Base-by-base conservation (phyloP, 2,797 vertebrate species). In the Cercopithecus hamlyni region DNA sequence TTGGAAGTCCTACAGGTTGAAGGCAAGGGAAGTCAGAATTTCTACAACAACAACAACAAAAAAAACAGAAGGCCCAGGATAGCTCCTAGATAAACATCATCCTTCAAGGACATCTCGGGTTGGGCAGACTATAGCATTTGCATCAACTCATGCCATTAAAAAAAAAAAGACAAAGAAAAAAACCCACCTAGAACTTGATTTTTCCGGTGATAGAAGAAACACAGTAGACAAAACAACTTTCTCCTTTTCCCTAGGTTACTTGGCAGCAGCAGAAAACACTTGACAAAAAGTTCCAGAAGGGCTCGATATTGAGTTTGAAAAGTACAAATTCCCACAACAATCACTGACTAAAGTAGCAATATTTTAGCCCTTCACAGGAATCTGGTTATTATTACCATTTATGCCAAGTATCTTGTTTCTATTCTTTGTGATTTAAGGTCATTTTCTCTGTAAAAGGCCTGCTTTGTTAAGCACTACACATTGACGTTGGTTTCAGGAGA, bases 391-490 rank as follows among this genome's bases (percentile, higher is more conserved):
- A 83, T 80, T 93, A 81, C 94, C 96, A 98, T 93, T 96, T 84
- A 90, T 97, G 97, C 97, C 93, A 96, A 96, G 67, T 93, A 94
- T 97, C 93, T 98, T 96, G n/a, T 98, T 98, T 98, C 93, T 96
- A 93, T 97, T 98, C 96, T 97, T 98, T 97, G 98, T 97, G 70
- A 97, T 97, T 98, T 97, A 93, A 98, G 94, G 96, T 93, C 92
- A 97, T 97, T 98, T 98, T 94, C 94, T 91, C 98, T 97, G 96
- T 97, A 98, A 98, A 98, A 98, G 58, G 7, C 24, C 24, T 96
- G 96, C 95, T 97, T 98, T 98, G 97, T 98, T 98, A 85, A 5
- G 0, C 41, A 90, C 87, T 86, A 43, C 70, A 33, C 10, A 57
- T 75, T 85, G 72, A 91, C 76, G 80, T 39, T 85, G 39, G 55